Conservation (phyloP, 2,888 invertebrate species). For the Leucoptera coffeella region DNA sequence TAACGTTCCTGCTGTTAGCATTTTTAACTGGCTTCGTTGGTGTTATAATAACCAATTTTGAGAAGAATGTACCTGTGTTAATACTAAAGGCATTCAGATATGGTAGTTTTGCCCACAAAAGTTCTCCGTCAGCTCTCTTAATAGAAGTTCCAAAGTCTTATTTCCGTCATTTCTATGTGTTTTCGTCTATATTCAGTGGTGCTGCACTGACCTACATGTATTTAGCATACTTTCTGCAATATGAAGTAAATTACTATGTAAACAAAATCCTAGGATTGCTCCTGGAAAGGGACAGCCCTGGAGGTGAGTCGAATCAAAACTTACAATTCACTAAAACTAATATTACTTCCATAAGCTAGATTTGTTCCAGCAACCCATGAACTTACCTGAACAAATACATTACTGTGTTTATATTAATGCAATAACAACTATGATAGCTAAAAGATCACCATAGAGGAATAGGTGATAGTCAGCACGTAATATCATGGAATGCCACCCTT, state of each 20-base stretch:
- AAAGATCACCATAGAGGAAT: too few relatives aligned
- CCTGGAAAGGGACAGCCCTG: conserved; percentile 26
- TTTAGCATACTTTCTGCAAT: conserved; percentile 39
- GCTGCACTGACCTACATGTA: conserved; percentile 37
- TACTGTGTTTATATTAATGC: background rate
- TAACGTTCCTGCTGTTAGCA: conserved; percentile 32
- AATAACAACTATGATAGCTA: background rate
- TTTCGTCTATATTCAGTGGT: conserved; percentile 56
- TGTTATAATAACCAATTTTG: conserved; percentile 57
- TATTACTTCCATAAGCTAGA: background rate
- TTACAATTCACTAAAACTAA: conserved; percentile 1
- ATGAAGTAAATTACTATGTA: conserved; percentile 40
- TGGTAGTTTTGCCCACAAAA: conserved; percentile 64
- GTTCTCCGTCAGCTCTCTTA: conserved; percentile 31
- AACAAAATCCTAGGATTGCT: conserved; percentile 35
- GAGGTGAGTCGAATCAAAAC: conserved; percentile 33
- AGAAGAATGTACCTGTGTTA: conserved; percentile 59
- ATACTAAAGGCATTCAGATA: conserved; percentile 63
- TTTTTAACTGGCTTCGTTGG: conserved; percentile 48
- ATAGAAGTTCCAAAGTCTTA: conserved; percentile 73
- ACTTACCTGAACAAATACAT: background rate
- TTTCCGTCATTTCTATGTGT: conserved; percentile 76
- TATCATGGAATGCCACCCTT: too few relatives aligned
- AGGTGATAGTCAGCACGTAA: too few relatives aligned
- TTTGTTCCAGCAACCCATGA: background rate